Base-by-base conservation (phyloP, 2,888 invertebrate species). In the Antheraea assamensis region DNA sequence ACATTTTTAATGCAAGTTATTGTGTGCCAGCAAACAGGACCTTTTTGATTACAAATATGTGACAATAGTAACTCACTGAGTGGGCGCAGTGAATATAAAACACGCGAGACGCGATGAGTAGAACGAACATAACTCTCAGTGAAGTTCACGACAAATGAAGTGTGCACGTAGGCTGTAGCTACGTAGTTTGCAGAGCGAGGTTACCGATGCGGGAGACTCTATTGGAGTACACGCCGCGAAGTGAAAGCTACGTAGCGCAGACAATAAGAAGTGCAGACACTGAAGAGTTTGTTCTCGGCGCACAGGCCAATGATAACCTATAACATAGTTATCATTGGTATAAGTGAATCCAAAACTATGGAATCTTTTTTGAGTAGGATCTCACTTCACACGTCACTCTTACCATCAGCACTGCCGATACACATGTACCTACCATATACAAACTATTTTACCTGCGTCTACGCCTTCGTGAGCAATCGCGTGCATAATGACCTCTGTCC, bases 401-500 rank as follows among this genome's bases (percentile, higher is more conserved):
- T 74, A 76, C 76, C 74, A 76, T n/a, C 75, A 73, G 74, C 70
- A 73, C 30, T 55, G 58, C 71, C 72, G 64, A 73, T 30, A 66
- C 66, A 5, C 74, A 24, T 35, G 19, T 49, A 64, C 27, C 61
- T 58, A 30, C n/a, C 42, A 58, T 31, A 66, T 19, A 31, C 49
- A 61, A 49, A 30, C 27, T 64, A n/a, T 68, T n/a, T n/a, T 84
- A 95, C 95, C 95, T 94, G 89, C 95, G 92, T 90, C 96, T 96
- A 79, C 96, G 95, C 83, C 97, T 96, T 77, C 97, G 95, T 75
- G 96, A 96, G 90, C 99, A 98, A 89, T 99, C 98, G 80, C 98
- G 96, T 72, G 98, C 98, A 90, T 98, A 98, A 89, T 99, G 98
- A 15, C 99, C 99, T 78, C 98, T 95, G 84, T 98, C 98, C 58